Conservation (phyloP, 2,888 invertebrate species). For the Druceiella hillmani region DNA sequence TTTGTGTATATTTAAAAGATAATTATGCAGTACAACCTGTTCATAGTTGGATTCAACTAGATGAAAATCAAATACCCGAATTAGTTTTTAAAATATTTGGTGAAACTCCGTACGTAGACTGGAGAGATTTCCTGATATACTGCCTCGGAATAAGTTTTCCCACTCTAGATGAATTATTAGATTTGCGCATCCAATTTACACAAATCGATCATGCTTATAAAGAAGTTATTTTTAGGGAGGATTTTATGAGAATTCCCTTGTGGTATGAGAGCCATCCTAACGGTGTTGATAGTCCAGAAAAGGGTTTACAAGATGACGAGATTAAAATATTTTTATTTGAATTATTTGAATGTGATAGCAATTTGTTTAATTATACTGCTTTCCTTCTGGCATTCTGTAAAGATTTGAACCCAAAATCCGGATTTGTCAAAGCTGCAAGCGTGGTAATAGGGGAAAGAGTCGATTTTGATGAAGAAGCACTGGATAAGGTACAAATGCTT, state of each 20-base stretch:
- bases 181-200: conserved; percentile 42
- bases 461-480: conserved; percentile 44
- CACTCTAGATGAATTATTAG: conserved; percentile 47
- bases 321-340: conserved; percentile 54
- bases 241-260: conserved; percentile 31
- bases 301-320: conserved; percentile 34
- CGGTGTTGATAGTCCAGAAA: conserved; percentile 29
- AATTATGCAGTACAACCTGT: conserved; percentile 36
- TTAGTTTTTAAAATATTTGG: conserved; percentile 49
- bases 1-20: conserved; percentile 44
- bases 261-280: conserved; percentile 40
- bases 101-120: conserved; percentile 51
- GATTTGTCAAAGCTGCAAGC: conserved; percentile 53
- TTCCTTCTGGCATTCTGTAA: conserved; percentile 60
- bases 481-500: conserved; percentile 43
- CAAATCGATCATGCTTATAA: conserved; percentile 46
- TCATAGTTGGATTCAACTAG: conserved; percentile 39
- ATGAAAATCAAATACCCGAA: conserved; percentile 39
- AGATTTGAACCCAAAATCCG: conserved; percentile 45
- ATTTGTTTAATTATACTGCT: conserved; percentile 56
- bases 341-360: conserved; percentile 44
- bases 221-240: conserved; percentile 35
- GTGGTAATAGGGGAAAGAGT: conserved; percentile 50
- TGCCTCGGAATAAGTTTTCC: conserved; percentile 54
- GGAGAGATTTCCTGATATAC: conserved; percentile 62